Evolutionary conservation across 2,888 invertebrate genomes (phyloP).

Genomic region (Drosophila macrospina): DNA sequence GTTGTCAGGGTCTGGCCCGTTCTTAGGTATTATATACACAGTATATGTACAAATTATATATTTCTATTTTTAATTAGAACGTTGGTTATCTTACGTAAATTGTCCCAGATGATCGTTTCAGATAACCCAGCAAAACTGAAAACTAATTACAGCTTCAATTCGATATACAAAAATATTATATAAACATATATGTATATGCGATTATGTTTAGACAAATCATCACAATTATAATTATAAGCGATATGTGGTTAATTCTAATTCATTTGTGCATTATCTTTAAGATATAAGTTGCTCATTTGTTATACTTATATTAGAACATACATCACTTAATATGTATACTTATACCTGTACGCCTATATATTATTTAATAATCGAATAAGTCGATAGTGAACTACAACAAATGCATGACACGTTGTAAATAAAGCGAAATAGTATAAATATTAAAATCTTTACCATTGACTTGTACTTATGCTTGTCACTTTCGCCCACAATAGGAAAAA

Average conservation of each 20-base stretch:
- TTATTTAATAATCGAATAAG: slow-evolving; percentile 54
- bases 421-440: slow-evolving; percentile 58
- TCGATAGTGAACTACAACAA: slow-evolving; percentile 33
- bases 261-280: slow-evolving; percentile 49
- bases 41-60: slow-evolving; percentile 34
- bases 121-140: slow-evolving; percentile 41
- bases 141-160: slow-evolving; percentile 21
- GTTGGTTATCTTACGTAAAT: slow-evolving; percentile 44
- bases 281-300: slow-evolving; percentile 54
- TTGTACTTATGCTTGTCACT: neutral
- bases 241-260: slow-evolving; percentile 39
- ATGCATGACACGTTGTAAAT: slow-evolving; percentile 61
- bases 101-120: slow-evolving; percentile 71
- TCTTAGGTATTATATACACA: slow-evolving; percentile 48
- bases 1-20: slow-evolving; percentile 26
- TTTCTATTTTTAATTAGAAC: slow-evolving; percentile 21
- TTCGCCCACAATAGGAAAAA: neutral
- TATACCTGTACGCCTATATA: slow-evolving; percentile 51
- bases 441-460: slow-evolving; percentile 9
- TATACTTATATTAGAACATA: slow-evolving; percentile 18
- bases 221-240: slow-evolving; percentile 50
- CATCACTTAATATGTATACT: slow-evolving; percentile 28
- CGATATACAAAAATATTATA: slow-evolving; percentile 11
- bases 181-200: slow-evolving; percentile 15
- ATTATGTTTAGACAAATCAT: slow-evolving; percentile 23